phyloP scores from a whole-genome alignment of 2,113 vertebrate species.

The Megaceryle torquata region DNA sequence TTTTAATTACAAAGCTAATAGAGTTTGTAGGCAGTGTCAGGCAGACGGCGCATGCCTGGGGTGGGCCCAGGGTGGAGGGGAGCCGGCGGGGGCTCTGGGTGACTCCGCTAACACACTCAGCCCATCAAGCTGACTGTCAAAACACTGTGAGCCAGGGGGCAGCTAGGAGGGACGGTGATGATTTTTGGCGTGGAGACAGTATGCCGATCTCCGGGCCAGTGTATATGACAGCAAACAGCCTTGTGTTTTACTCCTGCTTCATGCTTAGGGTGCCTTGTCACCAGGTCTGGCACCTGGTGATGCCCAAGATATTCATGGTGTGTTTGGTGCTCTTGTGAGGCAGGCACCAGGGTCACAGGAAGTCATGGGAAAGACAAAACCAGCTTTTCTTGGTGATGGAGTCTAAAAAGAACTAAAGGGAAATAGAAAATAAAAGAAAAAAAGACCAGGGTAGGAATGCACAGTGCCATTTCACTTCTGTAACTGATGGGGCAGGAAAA shows the following conservation, averaged over 20 bases:
- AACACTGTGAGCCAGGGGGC: not conserved
- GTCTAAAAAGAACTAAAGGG: not conserved
- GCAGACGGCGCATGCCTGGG: constrained; percentile 71
- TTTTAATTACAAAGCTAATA: constrained; percentile 81
- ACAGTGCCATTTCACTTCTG: not conserved
- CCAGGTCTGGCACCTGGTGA: not conserved
- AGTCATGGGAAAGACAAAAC: not conserved
- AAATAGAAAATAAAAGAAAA: not conserved
- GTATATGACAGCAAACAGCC: not conserved
- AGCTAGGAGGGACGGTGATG: not conserved
- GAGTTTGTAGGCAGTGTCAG: constrained; percentile 74
- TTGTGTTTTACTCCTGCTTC: not conserved
- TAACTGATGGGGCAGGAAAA: not conserved
- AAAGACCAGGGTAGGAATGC: not conserved
- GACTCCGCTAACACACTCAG: constrained; percentile 9
- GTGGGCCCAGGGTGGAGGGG: not conserved
- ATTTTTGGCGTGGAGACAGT: not conserved
- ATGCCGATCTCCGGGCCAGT: not conserved
- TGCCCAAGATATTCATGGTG: not conserved
- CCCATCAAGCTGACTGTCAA: constrained; percentile 10
- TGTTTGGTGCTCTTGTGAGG: not conserved
- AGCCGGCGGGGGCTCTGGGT: not conserved
- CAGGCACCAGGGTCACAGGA: not conserved
- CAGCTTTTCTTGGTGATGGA: not conserved
- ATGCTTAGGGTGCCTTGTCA: not conserved